Conservation (phyloP, 2,113 vertebrate genomes). For the Brachyhypopomus occidentalis region DNA sequence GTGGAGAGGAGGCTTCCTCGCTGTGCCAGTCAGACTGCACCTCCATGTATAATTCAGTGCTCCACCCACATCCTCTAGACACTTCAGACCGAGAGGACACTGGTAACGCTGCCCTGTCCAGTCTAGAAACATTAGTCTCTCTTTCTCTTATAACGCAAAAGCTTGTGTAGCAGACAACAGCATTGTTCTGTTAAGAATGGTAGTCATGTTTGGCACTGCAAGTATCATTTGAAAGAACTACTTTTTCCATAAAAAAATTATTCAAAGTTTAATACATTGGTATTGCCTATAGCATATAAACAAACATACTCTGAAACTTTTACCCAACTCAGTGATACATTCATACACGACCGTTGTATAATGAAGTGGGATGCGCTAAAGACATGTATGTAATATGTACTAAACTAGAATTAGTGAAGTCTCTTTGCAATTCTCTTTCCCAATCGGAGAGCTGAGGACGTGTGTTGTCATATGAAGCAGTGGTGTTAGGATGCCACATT, state of each 20-base stretch:
- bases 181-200: neutral
- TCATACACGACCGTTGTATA: too few relatives aligned
- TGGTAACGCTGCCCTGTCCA: neutral
- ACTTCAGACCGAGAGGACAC: neutral
- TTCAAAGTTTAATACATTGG: neutral
- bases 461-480: neutral
- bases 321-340: too few relatives aligned
- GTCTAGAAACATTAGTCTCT: neutral
- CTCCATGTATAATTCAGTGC: slow-evolving; percentile 51
- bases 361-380: too few relatives aligned
- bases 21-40: slow-evolving; percentile 20
- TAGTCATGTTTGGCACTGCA: neutral
- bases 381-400: too few relatives aligned
- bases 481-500: neutral
- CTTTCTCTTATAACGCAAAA: neutral
- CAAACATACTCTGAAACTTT: too few relatives aligned
- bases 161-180: neutral
- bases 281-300: neutral
- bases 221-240: neutral
- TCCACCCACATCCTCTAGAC: slow-evolving; percentile 13
- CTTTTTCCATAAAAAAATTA: slow-evolving; percentile 2
- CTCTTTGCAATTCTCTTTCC: too few relatives aligned
- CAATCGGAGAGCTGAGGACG: too few relatives aligned
- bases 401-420: too few relatives aligned
- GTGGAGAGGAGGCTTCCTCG: neutral